These are phyloP conservation scores for Acipenser ruthenus DNA, from an alignment of 2,797 vertebrate species.

Conservation along the genomic window DNA sequence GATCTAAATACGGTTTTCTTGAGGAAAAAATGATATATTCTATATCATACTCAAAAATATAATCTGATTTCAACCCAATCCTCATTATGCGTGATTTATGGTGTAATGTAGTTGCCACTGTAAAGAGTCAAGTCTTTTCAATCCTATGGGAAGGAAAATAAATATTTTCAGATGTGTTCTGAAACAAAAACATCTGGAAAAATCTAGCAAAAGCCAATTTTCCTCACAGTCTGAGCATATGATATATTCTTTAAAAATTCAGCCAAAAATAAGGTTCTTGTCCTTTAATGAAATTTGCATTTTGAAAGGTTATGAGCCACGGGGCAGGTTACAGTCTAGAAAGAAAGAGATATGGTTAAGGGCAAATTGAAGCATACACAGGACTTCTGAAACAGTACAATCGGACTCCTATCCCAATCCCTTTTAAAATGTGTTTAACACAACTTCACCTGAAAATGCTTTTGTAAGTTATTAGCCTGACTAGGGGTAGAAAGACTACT, in stretches of 20 bases:
- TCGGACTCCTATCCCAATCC: too few species aligned
- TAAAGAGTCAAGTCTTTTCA: constrained; percentile 53
- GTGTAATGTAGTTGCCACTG: constrained; percentile 61
- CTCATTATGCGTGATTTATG: constrained; percentile 62
- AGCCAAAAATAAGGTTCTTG: constrained; percentile 13
- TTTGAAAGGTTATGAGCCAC: too few species aligned
- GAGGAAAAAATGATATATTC: constrained; percentile 10
- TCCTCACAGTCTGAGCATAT: constrained; percentile 35
- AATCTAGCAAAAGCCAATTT: constrained; percentile 31
- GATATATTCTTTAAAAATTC: constrained; percentile 4
- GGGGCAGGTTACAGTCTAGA: too few species aligned
- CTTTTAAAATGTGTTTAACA: too few species aligned
- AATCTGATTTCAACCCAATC: constrained; percentile 53
- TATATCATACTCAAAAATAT: constrained; percentile 38
- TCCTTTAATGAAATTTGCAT: neutral
- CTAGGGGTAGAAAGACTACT: too few species aligned
- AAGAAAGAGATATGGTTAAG: too few species aligned
- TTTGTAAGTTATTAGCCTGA: too few species aligned
- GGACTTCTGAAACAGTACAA: too few species aligned
- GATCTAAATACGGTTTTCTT: neutral
- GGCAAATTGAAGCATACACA: too few species aligned
- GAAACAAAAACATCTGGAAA: constrained; percentile 66
- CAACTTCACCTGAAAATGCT: too few species aligned
- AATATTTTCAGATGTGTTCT: constrained; percentile 69
- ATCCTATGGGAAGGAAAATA: constrained; percentile 64